phyloP scores from a whole-genome alignment of 2,888 invertebrate species.

The Timema cristinae region DNA sequence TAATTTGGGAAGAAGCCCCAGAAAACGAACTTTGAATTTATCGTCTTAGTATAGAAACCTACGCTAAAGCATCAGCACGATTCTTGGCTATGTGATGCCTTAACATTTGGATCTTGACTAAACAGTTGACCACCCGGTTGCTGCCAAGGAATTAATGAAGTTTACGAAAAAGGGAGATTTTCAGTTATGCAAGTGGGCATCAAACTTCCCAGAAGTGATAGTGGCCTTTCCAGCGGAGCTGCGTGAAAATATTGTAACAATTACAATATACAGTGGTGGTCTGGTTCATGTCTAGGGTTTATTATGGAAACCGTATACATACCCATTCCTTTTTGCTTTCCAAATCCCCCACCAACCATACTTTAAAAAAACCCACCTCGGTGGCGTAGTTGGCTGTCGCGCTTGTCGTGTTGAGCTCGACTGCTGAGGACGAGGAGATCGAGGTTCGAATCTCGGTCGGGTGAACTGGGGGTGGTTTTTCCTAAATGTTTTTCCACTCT shows the following conservation, averaged over 20 bases:
- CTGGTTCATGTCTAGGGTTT: too few relatives aligned
- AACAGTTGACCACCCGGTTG: background rate
- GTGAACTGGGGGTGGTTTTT: too few relatives aligned
- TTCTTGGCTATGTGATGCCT: background rate
- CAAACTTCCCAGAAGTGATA: background rate
- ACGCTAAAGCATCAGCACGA: constrained; percentile 7
- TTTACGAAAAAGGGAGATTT: background rate
- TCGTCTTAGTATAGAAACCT: constrained; percentile 5
- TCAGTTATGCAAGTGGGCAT: background rate
- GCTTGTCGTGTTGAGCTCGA: too few relatives aligned
- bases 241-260: background rate
- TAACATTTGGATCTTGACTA: background rate
- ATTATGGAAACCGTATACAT: too few relatives aligned
- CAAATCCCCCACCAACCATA: too few relatives aligned
- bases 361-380: too few relatives aligned
- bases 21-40: background rate
- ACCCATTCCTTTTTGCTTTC: too few relatives aligned
- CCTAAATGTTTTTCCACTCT: too few relatives aligned
- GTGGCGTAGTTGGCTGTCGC: too few relatives aligned
- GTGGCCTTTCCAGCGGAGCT: background rate
- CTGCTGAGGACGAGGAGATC: too few relatives aligned
- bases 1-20: background rate
- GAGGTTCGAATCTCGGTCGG: too few relatives aligned
- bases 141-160: background rate
- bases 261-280: too few relatives aligned